These are phyloP conservation scores for Mythimna albipuncta DNA, from an alignment of 2,888 invertebrate genomes.

Conservation along the genomic window DNA sequence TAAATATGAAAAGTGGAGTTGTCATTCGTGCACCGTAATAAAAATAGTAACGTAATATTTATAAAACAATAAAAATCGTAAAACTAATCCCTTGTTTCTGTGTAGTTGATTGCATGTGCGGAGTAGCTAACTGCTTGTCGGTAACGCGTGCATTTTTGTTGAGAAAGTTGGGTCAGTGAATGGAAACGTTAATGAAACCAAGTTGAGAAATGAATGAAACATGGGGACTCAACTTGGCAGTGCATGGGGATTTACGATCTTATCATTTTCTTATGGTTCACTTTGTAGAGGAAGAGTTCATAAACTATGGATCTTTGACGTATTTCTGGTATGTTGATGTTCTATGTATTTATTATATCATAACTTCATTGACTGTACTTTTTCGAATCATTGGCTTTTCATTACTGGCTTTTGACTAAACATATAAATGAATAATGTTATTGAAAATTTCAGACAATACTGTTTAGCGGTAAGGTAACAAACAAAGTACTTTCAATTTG, in stretches of 20 bases:
- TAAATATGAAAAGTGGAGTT: constrained; percentile 56
- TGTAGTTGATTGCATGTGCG: constrained; percentile 62
- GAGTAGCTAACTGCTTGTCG: constrained; percentile 55
- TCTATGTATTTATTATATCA: constrained; percentile 22
- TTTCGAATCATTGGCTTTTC: constrained; percentile 34
- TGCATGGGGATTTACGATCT: constrained; percentile 42
- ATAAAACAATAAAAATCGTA: constrained; percentile 77
- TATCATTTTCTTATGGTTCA: constrained; percentile 8
- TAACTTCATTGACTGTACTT: constrained; percentile 50
- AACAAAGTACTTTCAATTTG: not conserved
- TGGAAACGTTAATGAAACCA: constrained; percentile 56
- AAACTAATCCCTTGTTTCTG: constrained; percentile 67
- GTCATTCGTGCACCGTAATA: constrained; percentile 57
- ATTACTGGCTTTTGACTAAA: not conserved
- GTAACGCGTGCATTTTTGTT: constrained; percentile 60
- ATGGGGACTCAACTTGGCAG: constrained; percentile 35
- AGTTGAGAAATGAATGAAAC: constrained; percentile 43
- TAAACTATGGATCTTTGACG: constrained; percentile 33
- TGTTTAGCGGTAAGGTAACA: not conserved
- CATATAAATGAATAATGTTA: not conserved
- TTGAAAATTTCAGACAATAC: not conserved
- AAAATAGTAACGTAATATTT: constrained; percentile 69
- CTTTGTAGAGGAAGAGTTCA: constrained; percentile 14
- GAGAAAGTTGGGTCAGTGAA: constrained; percentile 65
- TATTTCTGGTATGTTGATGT: constrained; percentile 49